Conservation (phyloP, 2,797 vertebrate genomes). For the Eurystomus glaucurus region DNA sequence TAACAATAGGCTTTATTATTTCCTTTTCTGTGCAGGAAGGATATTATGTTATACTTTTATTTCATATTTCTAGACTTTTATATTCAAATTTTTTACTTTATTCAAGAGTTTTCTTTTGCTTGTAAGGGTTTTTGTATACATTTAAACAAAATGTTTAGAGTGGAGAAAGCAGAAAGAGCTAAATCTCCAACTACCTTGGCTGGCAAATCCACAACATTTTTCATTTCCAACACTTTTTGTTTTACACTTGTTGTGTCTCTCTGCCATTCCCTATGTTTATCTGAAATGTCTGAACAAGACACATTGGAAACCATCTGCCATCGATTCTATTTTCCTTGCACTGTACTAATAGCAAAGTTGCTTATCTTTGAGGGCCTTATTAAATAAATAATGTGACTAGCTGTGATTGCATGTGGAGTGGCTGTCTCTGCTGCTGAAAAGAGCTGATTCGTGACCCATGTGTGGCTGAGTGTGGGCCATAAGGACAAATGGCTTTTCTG, state of each 20-base stretch:
- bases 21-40: neutral
- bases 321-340: constrained; percentile 49
- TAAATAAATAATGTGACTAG: neutral
- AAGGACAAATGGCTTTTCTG: neutral
- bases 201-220: neutral
- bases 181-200: neutral
- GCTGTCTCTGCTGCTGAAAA: neutral
- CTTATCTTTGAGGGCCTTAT: constrained; percentile 23
- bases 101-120: neutral
- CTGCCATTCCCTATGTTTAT: constrained; percentile 26
- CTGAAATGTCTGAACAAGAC: constrained; percentile 30
- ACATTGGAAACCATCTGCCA: constrained; percentile 55
- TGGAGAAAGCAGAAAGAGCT: neutral
- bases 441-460: neutral
- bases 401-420: neutral
- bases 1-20: neutral
- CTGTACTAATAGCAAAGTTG: constrained; percentile 3
- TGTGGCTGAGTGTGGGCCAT: neutral
- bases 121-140: neutral
- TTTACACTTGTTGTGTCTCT: neutral
- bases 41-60: neutral
- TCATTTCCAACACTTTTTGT: neutral
- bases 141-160: neutral
- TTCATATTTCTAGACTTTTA: neutral
- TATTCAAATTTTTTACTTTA: neutral